Evolutionary conservation across 2,797 vertebrate genomes (phyloP).

Genomic region (Sphaeramia orbicularis): DNA sequence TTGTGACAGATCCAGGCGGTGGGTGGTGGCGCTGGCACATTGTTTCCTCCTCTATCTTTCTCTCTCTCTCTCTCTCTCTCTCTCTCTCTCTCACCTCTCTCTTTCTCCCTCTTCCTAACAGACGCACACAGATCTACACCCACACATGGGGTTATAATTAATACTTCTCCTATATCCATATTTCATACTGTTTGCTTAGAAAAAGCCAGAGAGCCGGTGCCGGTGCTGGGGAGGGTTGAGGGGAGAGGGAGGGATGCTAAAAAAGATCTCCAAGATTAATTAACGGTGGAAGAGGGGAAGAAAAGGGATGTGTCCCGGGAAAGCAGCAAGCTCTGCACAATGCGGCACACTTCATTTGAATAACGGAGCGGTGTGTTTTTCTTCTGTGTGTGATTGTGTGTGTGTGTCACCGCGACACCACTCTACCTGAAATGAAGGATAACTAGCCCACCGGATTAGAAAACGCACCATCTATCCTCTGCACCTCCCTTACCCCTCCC

Average conservation of each 20-base stretch:
- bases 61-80: constrained; percentile 42
- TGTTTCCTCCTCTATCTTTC: constrained; percentile 66
- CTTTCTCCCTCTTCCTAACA: constrained; percentile 46
- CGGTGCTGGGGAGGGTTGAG: constrained; percentile 54
- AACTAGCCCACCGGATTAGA: constrained; percentile 95
- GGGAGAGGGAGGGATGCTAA: constrained; percentile 69
- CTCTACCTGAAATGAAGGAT: constrained; percentile 91
- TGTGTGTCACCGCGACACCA: constrained; percentile 77
- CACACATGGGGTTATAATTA: constrained; percentile 86
- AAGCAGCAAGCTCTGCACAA: constrained; percentile 85
- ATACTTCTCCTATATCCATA: constrained; percentile 85
- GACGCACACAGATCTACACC: constrained; percentile 71
- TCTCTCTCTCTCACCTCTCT: constrained; percentile 45
- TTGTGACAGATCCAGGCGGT: constrained; percentile 84
- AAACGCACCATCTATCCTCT: constrained; percentile 93
- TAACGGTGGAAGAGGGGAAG: constrained; percentile 78
- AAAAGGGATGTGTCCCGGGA: constrained; percentile 82
- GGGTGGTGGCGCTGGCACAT: constrained; percentile 81
- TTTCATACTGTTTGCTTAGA: constrained; percentile 87
- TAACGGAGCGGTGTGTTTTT: constrained; percentile 79
- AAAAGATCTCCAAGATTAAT: constrained; percentile 87
- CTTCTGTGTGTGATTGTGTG: constrained; percentile 53
- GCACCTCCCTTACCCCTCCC: constrained; percentile 44
- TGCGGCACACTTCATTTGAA: constrained; percentile 86
- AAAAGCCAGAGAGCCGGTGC: constrained; percentile 69